phyloP scores from a whole-genome alignment of 2,113 vertebrate genomes.

The Peromyscus californicus region DNA sequence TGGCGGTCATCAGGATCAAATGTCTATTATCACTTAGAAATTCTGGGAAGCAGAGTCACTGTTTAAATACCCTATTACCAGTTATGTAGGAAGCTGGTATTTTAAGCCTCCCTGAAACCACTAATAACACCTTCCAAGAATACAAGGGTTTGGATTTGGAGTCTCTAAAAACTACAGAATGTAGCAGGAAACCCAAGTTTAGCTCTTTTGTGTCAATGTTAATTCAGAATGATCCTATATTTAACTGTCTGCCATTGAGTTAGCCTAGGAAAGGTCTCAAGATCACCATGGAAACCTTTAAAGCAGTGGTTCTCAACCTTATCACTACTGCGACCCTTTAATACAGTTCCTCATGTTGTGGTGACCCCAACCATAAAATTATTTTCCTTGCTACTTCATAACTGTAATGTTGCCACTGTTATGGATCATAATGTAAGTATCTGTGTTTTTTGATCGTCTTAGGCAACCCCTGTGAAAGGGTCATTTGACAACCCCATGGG shows the following conservation, averaged over 20 bases:
- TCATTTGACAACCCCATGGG: no score
- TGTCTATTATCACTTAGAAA: constrained; percentile 46
- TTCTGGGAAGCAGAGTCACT: constrained; percentile 67
- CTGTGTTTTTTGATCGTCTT: background rate
- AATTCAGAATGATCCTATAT: constrained; percentile 7
- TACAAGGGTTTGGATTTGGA: constrained; percentile 24
- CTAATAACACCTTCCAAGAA: constrained; percentile 78
- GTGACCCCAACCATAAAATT: background rate
- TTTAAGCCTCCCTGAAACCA: constrained; percentile 76
- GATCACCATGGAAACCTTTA: background rate
- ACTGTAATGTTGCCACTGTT: background rate
- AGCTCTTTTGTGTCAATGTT: constrained; percentile 2
- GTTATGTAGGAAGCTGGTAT: constrained; percentile 68
- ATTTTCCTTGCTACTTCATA: background rate
- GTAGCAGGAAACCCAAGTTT: background rate
- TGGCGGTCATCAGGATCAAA: constrained; percentile 57
- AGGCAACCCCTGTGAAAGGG: background rate
- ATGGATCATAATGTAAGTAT: background rate
- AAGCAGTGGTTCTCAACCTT: background rate
- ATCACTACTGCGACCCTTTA: background rate
- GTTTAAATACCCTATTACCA: constrained; percentile 72
- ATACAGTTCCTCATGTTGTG: background rate
- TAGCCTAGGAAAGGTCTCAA: background rate
- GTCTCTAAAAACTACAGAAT: constrained; percentile 56
- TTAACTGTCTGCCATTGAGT: background rate